phyloP scores from a whole-genome alignment of 2,888 invertebrate species.

The Dolomedes plantarius region DNA sequence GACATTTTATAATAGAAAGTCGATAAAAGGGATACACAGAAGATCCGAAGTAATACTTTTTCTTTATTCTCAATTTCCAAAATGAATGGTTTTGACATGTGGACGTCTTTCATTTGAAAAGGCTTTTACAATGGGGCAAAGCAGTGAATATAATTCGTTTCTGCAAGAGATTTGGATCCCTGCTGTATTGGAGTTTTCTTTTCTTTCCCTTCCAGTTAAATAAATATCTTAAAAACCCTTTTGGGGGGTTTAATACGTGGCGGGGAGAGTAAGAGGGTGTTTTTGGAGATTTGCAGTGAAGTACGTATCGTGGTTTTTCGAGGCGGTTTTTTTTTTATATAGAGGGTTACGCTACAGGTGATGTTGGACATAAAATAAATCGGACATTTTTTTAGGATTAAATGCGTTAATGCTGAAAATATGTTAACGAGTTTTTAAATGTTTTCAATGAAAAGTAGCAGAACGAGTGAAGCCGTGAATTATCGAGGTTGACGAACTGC shows the following conservation, averaged over 20 bases:
- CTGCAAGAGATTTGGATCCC: background rate
- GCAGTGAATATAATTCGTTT: conserved; percentile 35
- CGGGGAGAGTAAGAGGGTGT: too few species aligned
- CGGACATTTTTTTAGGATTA: too few species aligned
- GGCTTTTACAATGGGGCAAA: conserved; percentile 23
- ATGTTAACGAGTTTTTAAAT: too few species aligned
- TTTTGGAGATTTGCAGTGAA: too few species aligned
- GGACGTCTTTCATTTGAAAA: conserved; percentile 40
- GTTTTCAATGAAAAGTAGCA: too few species aligned
- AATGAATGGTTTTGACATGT: conserved; percentile 60
- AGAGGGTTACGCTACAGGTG: too few species aligned
- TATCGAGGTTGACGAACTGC: too few species aligned
- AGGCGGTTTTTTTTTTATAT: too few species aligned
- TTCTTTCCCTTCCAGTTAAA: conserved; percentile 23
- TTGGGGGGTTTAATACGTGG: background rate
- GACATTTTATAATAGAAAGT: conserved; percentile 51
- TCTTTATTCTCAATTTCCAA: conserved; percentile 42
- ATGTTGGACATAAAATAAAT: too few species aligned
- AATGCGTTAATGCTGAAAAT: too few species aligned
- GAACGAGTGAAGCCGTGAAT: too few species aligned
- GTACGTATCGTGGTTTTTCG: too few species aligned
- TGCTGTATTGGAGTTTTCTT: background rate
- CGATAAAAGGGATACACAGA: conserved; percentile 31
- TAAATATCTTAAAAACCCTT: conserved; percentile 10
- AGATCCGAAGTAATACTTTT: conserved; percentile 19